Evolutionary conservation across 2,797 vertebrate species (phyloP).

Genomic region (Carapus acus): DNA sequence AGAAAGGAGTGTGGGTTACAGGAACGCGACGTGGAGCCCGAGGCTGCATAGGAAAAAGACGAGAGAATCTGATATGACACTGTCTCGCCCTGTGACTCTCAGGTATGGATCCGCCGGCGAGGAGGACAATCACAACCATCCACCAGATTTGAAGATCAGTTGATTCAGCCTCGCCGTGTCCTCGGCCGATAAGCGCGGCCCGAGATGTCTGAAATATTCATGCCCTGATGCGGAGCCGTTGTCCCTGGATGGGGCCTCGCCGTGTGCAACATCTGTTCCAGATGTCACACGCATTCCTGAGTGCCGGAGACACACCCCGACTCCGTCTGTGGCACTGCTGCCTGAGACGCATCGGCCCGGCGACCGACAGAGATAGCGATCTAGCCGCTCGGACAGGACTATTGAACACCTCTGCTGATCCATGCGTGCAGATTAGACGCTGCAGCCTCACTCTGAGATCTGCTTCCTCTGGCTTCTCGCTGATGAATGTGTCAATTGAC

Average conservation of each 20-base stretch:
- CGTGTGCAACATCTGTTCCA: constrained; percentile 72
- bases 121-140: constrained; percentile 41
- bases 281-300: constrained; percentile 62
- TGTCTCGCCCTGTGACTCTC: constrained; percentile 12
- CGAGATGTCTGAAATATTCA: constrained; percentile 72
- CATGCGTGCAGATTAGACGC: constrained; percentile 60
- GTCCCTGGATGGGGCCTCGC: constrained; percentile 65
- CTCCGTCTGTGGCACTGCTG: constrained; percentile 48
- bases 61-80: constrained; percentile 45
- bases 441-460: constrained; percentile 59
- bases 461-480: constrained; percentile 61
- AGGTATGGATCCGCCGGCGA: constrained; percentile 15
- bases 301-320: constrained; percentile 66
- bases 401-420: constrained; percentile 59
- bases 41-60: constrained; percentile 36
- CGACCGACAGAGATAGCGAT: constrained; percentile 47
- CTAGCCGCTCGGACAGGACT: constrained; percentile 50
- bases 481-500: constrained; percentile 58
- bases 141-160: constrained; percentile 45
- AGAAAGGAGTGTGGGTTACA: constrained; percentile 66
- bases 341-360: constrained; percentile 43
- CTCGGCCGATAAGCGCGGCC: constrained; percentile 64
- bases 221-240: constrained; percentile 66
- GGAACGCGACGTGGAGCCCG: constrained; percentile 53
- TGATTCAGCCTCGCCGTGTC: constrained; percentile 47